Evolutionary conservation across 2,113 vertebrate genomes (phyloP).

Genomic region (Chaenocephalus aceratus): DNA sequence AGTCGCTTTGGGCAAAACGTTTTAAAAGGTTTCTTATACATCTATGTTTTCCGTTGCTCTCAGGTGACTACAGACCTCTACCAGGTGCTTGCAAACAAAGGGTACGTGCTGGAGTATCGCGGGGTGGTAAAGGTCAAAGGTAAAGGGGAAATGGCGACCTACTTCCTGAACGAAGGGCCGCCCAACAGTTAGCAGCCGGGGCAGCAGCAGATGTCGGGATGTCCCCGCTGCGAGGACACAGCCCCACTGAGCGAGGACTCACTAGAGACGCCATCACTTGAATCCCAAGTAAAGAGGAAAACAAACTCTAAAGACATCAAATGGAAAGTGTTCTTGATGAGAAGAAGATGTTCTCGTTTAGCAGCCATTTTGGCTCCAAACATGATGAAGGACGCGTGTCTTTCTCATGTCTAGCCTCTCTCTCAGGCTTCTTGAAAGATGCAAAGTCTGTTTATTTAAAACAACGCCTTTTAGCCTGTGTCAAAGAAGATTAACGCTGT

Average conservation of each 20-base stretch:
- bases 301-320: constrained; percentile 58
- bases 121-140: constrained; percentile 97
- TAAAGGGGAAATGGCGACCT: constrained; percentile 98
- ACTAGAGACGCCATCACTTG: constrained; percentile 79
- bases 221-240: constrained; percentile 70
- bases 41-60: constrained; percentile 1
- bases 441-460: constrained; percentile 87
- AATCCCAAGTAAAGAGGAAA: constrained; percentile 69
- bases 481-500: constrained; percentile 84
- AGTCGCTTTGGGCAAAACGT: too few species aligned
- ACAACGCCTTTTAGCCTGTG: constrained; percentile 85
- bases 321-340: constrained; percentile 67
- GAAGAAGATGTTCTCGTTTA: constrained; percentile 67
- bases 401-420: constrained; percentile 84
- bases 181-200: constrained; percentile 88
- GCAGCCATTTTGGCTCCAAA: constrained; percentile 68
- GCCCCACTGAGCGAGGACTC: constrained; percentile 73
- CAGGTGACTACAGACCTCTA: constrained; percentile 95
- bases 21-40: not conserved
- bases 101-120: constrained; percentile 92
- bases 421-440: constrained; percentile 86
- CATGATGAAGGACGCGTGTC: constrained; percentile 77
- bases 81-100: constrained; percentile 92
- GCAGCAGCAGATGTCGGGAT: constrained; percentile 57
- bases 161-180: constrained; percentile 94